Base-by-base conservation (phyloP, 2,113 vertebrate genomes). In the Callocephalon fimbriatum region DNA sequence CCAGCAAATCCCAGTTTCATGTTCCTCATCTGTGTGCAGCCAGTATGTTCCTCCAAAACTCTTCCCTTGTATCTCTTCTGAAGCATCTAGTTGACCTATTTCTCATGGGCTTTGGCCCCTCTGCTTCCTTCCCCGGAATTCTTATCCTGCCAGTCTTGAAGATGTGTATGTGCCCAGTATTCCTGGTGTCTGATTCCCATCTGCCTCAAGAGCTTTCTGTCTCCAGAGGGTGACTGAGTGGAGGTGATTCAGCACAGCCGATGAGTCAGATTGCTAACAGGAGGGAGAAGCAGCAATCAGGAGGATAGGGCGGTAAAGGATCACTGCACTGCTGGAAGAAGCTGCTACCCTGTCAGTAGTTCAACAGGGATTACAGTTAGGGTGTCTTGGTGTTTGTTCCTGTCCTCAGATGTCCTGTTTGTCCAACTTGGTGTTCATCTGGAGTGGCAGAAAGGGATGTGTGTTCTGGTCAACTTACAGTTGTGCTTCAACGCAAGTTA, bases 11-110 rank as follows among this genome's bases (percentile, higher is more conserved):
- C 27, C 0, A 0, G 32, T 77, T 86, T 65, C 22, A 27, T 1
- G 2, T 63, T 80, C 10, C 15, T 50, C 0, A 0, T 47, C 37
- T 82, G n/a, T 61, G 19, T 44, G 83, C 50, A 17, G 16, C 65
- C 26, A n/a, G 3, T 67, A 35, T 81, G 14, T 71, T 93, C 47
- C 27, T 88, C 37, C 29, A 31, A 38, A 59, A 29, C 27, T 61
- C 38, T 73, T 73, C 26, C 26, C 14, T 45, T 44, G 0, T 20
- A 7, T 27, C 27, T 73, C 14, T n/a, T 68, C 19, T 63, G 58
- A 92, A 70, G 15, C 45, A 10, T 81, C n/a, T 23, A 11, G 37
- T 31, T 85, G 21, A 70, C 26, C 21, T 26, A 5, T 80, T 80
- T 84, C 31, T 9, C 20, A 8, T 10, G n/a, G 73, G 12, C 50